Evolutionary conservation across 2,888 invertebrate species (phyloP).

Genomic region (Caenorhabditis zanzibari): DNA sequence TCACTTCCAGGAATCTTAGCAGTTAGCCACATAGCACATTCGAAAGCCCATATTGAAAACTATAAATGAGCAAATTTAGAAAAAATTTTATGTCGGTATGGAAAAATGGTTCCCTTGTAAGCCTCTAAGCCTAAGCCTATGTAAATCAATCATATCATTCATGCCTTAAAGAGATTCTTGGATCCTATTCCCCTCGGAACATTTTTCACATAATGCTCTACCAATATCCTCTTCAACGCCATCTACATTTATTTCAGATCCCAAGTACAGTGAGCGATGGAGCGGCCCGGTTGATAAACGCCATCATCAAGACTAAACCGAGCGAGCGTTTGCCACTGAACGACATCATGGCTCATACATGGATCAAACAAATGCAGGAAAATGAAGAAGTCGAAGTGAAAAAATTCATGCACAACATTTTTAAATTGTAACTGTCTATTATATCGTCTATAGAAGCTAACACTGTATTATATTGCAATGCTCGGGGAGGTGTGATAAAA

Average conservation of each 20-base stretch:
- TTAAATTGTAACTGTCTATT: no score
- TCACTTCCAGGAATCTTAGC: no score
- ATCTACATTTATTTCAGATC: slow-evolving; percentile 44
- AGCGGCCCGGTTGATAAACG: slow-evolving; percentile 59
- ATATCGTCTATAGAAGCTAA: no score
- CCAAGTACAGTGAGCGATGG: slow-evolving; percentile 55
- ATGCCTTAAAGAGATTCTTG: slow-evolving; percentile 48
- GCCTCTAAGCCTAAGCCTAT: no score
- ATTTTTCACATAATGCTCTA: not conserved
- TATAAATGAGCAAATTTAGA: no score
- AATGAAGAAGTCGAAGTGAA: slow-evolving; percentile 33
- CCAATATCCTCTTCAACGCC: not conserved
- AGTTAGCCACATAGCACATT: no score
- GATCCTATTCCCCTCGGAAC: slow-evolving; percentile 67
- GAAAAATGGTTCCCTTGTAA: no score
- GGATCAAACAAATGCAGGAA: slow-evolving; percentile 59
- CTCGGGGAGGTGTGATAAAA: no score
- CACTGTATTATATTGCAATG: no score
- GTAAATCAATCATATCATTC: not conserved
- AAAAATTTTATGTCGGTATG: no score
- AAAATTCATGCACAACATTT: slow-evolving; percentile 10
- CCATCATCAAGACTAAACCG: slow-evolving; percentile 67
- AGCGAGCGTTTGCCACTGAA: slow-evolving; percentile 60
- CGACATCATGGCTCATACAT: slow-evolving; percentile 66
- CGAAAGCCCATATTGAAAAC: no score